Percentiles rank a stretch among this genome's conserved stretches.
phyloP scores from a whole-genome alignment of 2,113 vertebrate genomes.

The Junco hyemalis region DNA sequence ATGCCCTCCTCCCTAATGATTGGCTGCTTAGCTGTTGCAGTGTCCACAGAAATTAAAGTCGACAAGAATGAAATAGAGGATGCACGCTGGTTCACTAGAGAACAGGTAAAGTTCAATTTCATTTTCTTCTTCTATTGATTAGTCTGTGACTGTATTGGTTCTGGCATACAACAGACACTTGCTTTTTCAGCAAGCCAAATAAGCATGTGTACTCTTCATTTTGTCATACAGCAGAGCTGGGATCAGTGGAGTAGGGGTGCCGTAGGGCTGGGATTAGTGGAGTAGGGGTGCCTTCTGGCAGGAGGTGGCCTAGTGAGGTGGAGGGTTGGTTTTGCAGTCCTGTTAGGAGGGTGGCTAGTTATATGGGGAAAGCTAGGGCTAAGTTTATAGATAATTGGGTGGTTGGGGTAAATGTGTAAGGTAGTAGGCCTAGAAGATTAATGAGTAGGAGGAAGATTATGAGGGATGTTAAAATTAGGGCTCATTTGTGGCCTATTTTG shows the following conservation, averaged over 20 bases:
- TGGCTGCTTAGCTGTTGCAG: slow-evolving; percentile 87
- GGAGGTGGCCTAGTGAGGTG: no score
- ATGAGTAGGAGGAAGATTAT: no score
- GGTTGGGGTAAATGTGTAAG: no score
- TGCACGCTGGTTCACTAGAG: slow-evolving; percentile 90
- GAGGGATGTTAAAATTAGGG: no score
- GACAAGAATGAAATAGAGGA: slow-evolving; percentile 94
- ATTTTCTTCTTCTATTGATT: slow-evolving; percentile 74
- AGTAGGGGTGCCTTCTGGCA: no score
- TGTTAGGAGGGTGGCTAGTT: no score
- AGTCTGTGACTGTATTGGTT: slow-evolving; percentile 53
- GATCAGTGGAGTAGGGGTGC: no score
- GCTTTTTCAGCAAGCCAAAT: slow-evolving; percentile 29
- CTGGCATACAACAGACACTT: slow-evolving; percentile 27
- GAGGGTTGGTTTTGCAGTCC: no score
- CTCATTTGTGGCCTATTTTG: no score
- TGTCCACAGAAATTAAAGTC: slow-evolving; percentile 89
- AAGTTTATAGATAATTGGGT: no score
- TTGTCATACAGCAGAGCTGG: background rate
- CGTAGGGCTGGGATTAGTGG: background rate
- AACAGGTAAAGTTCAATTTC: slow-evolving; percentile 84
- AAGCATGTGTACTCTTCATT: background rate
- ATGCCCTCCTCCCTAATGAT: slow-evolving; percentile 97
- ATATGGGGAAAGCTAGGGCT: no score
- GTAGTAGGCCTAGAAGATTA: no score